A percentile compares a stretch with the other conserved stretches of the same genome.
phyloP scores from a whole-genome alignment of 2,888 invertebrate species.

The Caenorhabditis sp. region DNA sequence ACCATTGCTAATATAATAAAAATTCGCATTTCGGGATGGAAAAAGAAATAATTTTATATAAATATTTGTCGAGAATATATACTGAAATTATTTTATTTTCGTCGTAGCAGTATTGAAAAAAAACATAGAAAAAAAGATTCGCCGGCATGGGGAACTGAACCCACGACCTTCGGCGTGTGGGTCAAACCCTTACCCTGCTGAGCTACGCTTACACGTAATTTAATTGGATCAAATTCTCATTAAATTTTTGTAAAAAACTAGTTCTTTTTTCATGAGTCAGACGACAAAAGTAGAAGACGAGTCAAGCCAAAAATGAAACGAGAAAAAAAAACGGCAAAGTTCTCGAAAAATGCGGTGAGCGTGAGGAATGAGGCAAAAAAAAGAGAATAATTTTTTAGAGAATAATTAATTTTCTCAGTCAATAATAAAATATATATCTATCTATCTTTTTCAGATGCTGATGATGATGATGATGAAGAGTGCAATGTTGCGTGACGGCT shows the following conservation, averaged over 20 bases:
- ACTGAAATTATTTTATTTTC: neutral
- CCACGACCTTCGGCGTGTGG: no score
- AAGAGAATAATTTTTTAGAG: constrained; percentile 2
- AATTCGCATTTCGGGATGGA: no score
- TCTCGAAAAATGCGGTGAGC: neutral
- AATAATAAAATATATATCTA: neutral
- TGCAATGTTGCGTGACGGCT: neutral
- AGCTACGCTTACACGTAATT: no score
- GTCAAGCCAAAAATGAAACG: no score
- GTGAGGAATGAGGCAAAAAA: neutral
- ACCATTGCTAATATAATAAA: no score
- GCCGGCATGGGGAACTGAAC: no score
- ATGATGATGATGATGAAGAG: neutral
- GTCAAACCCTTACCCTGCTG: no score
- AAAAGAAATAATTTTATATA: no score
- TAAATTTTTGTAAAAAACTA: no score
- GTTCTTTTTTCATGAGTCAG: no score
- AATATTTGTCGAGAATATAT: neutral
- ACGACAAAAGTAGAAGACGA: no score
- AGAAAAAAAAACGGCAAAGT: neutral
- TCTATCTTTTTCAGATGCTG: neutral
- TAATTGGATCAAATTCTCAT: no score
- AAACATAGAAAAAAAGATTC: constrained; percentile 4
- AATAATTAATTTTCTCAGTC: neutral
- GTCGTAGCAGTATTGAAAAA: constrained; percentile 4